phyloP scores from a whole-genome alignment of 2,888 invertebrate genomes.

The Brachycybe producta region DNA sequence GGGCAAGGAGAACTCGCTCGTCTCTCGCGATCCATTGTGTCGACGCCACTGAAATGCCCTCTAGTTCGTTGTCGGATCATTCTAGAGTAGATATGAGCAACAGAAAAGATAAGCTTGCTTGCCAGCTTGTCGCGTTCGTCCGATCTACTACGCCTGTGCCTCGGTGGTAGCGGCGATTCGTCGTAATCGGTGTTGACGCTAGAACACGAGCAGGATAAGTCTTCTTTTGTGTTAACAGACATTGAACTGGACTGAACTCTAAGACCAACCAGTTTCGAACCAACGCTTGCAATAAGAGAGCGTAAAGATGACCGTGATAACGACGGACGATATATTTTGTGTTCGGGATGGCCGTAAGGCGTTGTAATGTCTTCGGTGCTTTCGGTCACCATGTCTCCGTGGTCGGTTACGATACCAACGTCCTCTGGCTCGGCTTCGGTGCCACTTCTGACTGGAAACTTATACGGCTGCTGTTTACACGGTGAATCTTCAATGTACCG shows the following conservation, averaged over 20 bases:
- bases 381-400: constrained; percentile 33
- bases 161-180: background rate
- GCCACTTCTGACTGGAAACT: constrained; percentile 9
- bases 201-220: constrained; percentile 25
- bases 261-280: constrained; percentile 22
- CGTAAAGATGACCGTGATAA: constrained; percentile 34
- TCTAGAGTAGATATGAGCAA: constrained; percentile 33
- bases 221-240: background rate
- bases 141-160: constrained; percentile 14
- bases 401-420: constrained; percentile 32
- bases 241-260: constrained; percentile 14
- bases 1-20: constrained; percentile 17
- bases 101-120: constrained; percentile 28
- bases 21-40: background rate
- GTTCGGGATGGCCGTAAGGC: constrained; percentile 56
- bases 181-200: constrained; percentile 26
- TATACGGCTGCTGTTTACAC: background rate
- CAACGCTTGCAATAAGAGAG: constrained; percentile 28
- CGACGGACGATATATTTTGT: constrained; percentile 57
- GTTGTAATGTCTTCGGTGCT: constrained; percentile 36
- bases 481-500: constrained; percentile 32
- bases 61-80: constrained; percentile 30
- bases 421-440: constrained; percentile 22
- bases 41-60: constrained; percentile 6
- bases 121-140: constrained; percentile 24